These are phyloP conservation scores for Clunio marinus DNA, from an alignment of 2,888 invertebrate species.

Conservation along the genomic window DNA sequence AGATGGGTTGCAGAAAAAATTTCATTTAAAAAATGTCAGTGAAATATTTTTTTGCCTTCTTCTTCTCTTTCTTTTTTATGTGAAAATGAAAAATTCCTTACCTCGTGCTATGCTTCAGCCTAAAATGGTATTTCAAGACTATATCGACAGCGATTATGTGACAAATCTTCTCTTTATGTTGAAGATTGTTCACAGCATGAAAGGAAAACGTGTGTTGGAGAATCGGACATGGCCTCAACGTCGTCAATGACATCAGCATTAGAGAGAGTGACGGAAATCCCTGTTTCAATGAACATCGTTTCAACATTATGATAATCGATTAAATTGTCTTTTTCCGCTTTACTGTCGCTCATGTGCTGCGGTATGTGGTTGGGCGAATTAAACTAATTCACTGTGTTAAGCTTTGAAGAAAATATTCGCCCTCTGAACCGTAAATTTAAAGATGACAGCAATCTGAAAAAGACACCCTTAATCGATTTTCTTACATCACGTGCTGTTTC, in stretches of 20 bases:
- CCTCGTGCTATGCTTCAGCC: neutral
- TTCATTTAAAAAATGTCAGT: constrained; percentile 14
- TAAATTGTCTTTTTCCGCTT: constrained; percentile 39
- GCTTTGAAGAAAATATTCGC: neutral
- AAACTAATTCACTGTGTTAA: neutral
- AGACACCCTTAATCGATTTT: constrained; percentile 39
- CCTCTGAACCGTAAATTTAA: constrained; percentile 24
- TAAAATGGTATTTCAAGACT: neutral
- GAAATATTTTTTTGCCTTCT: no score
- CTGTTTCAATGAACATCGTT: constrained; percentile 3
- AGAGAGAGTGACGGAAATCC: no score
- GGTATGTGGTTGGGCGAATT: constrained; percentile 1
- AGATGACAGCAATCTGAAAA: constrained; percentile 38
- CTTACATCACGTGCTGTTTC: neutral
- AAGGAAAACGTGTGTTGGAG: constrained; percentile 16
- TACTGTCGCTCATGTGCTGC: constrained; percentile 34
- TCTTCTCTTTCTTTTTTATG: neutral
- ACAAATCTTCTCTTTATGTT: neutral
- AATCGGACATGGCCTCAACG: no score
- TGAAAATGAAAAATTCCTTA: constrained; percentile 4
- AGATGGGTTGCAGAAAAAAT: no score
- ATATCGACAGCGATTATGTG: constrained; percentile 5
- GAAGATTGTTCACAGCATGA: constrained; percentile 11
- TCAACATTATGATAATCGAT: constrained; percentile 32
- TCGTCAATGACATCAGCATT: neutral